Percentiles rank a stretch among this genome's conserved stretches.
Conservation (phyloP, 2,113 vertebrate species). For the Onychostruthus taczanowskii region DNA sequence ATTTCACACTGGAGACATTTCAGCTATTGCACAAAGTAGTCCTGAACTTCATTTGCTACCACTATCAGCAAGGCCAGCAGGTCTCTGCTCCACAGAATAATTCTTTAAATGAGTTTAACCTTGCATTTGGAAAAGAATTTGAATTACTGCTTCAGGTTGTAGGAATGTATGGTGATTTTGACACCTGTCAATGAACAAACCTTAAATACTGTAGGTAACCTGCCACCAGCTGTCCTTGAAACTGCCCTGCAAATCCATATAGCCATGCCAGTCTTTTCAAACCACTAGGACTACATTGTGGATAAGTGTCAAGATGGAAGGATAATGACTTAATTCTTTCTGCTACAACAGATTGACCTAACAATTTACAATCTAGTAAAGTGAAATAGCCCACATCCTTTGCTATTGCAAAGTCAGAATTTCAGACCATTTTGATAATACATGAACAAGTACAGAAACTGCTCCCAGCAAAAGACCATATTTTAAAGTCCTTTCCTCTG, state of each 20-base stretch:
- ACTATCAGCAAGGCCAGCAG: neutral
- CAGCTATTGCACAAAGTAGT: neutral
- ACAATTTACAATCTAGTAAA: neutral
- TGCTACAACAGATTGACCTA: neutral
- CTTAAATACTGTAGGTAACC: neutral
- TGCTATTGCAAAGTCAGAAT: constrained; percentile 53
- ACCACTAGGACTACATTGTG: neutral
- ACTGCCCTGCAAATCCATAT: neutral
- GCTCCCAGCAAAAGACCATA: neutral
- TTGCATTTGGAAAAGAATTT: neutral
- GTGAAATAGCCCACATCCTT: neutral
- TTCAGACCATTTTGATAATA: neutral
- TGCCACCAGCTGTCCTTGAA: neutral
- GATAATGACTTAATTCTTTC: neutral
- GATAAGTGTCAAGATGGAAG: neutral
- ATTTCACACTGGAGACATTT: neutral
- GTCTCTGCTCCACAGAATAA: neutral
- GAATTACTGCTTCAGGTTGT: neutral
- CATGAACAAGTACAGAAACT: neutral
- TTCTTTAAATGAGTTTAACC: neutral
- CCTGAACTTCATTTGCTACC: neutral
- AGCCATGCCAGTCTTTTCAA: neutral
- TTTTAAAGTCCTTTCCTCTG: neutral
- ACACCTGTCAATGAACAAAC: neutral
- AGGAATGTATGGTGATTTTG: neutral